phyloP scores from a whole-genome alignment of 2,113 vertebrate species.

The Alligator sinensis region DNA sequence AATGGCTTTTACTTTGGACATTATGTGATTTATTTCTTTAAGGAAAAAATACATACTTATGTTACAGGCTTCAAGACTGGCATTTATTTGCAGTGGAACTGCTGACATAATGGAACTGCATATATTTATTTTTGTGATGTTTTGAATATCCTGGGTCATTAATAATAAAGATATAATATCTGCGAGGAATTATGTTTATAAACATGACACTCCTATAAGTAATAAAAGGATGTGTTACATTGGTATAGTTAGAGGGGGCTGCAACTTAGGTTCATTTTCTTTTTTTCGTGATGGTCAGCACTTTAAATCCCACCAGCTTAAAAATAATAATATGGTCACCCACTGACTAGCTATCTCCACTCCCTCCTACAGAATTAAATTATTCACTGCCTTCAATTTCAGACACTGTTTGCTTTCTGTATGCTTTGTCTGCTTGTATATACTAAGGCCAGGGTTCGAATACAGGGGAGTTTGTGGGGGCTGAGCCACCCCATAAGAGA shows the following conservation, averaged over 20 bases:
- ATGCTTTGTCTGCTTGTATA: neutral
- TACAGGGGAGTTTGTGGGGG: too few species aligned
- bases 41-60: too few species aligned
- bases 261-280: neutral
- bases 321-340: neutral
- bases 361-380: neutral
- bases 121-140: too few species aligned
- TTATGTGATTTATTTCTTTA: neutral
- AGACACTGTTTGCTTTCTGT: neutral
- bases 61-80: too few species aligned
- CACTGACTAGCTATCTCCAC: neutral
- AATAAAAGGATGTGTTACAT: neutral
- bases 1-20: neutral
- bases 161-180: neutral
- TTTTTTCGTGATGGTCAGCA: neutral
- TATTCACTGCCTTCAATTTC: neutral
- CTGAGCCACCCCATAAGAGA: too few species aligned
- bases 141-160: neutral
- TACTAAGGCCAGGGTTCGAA: too few species aligned
- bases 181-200: neutral
- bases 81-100: neutral
- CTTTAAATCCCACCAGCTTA: neutral
- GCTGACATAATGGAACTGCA: neutral
- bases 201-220: neutral
- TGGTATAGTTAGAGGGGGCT: neutral